phyloP scores from a whole-genome alignment of 1,140 invertebrate genomes.

The Xylocopa sonorina region DNA sequence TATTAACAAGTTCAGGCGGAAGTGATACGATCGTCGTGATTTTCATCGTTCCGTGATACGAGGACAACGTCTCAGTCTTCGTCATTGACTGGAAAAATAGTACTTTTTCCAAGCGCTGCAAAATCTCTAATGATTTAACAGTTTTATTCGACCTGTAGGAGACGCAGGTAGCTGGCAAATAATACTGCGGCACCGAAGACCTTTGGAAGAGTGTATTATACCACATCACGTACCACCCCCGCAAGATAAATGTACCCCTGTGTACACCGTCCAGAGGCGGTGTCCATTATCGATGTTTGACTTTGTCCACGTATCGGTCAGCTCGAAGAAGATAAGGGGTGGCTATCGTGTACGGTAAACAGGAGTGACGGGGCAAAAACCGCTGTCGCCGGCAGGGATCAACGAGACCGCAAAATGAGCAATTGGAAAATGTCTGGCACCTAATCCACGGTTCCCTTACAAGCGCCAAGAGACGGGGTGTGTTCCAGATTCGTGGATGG shows the following conservation, averaged over 20 bases:
- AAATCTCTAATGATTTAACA: no score
- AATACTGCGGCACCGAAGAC: no score
- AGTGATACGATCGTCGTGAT: neutral
- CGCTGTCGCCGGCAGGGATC: constrained; percentile 24
- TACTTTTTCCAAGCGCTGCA: neutral
- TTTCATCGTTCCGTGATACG: constrained; percentile 1
- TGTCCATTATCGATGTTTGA: constrained; percentile 33
- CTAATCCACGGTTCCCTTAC: constrained; percentile 13
- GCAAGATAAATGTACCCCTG: constrained; percentile 11
- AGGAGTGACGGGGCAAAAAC: neutral
- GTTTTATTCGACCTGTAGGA: no score
- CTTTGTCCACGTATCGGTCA: constrained; percentile 11
- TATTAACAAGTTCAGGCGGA: constrained; percentile 9
- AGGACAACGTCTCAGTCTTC: neutral
- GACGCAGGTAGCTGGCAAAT: neutral
- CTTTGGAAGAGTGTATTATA: neutral
- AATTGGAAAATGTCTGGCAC: constrained; percentile 4
- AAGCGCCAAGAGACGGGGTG: neutral
- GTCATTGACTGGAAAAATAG: no score
- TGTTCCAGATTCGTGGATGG: constrained; percentile 47
- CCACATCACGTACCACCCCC: neutral
- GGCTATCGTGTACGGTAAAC: neutral
- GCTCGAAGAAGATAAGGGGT: constrained; percentile 11
- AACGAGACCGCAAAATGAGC: constrained; percentile 5
- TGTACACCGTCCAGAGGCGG: neutral